phyloP scores from a whole-genome alignment of 1,140 invertebrate species.

The Apolygus lucorum region DNA sequence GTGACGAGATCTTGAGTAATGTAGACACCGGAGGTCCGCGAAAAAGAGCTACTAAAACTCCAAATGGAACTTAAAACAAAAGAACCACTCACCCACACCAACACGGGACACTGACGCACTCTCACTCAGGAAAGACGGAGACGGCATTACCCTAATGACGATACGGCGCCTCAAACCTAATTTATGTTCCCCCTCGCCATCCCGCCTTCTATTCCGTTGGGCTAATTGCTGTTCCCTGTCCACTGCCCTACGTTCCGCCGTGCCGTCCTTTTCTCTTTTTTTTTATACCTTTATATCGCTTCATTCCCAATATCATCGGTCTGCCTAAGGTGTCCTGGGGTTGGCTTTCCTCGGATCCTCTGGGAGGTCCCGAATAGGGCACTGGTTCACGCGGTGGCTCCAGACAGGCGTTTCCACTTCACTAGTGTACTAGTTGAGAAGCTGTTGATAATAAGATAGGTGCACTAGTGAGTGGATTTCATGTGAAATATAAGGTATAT shows the following conservation, averaged over 20 bases:
- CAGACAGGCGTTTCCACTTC: background rate
- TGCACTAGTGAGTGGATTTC: no score
- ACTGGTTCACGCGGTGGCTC: background rate
- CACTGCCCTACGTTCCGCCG: background rate
- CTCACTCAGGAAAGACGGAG: slow-evolving; percentile 1
- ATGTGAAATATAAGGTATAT: no score
- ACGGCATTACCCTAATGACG: slow-evolving; percentile 24
- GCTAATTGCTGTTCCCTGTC: slow-evolving; percentile 24
- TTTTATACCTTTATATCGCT: slow-evolving; percentile 23
- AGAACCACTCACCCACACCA: slow-evolving; percentile 4
- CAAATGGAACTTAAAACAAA: slow-evolving; percentile 1
- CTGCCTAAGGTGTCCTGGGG: background rate
- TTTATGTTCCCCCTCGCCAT: slow-evolving; percentile 17
- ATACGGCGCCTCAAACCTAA: slow-evolving; percentile 22
- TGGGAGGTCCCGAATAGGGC: no score
- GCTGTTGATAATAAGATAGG: no score
- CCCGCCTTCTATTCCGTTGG: slow-evolving; percentile 8
- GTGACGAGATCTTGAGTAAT: background rate
- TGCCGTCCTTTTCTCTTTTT: no score
- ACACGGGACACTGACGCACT: slow-evolving; percentile 1
- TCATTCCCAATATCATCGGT: slow-evolving; percentile 12
- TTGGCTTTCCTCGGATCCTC: background rate
- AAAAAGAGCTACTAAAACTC: slow-evolving; percentile 7
- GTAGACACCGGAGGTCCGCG: background rate
- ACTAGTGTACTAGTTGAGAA: no score